Evolutionary conservation across 2,888 invertebrate species (phyloP).

Genomic region (Opisthograptis luteolata): DNA sequence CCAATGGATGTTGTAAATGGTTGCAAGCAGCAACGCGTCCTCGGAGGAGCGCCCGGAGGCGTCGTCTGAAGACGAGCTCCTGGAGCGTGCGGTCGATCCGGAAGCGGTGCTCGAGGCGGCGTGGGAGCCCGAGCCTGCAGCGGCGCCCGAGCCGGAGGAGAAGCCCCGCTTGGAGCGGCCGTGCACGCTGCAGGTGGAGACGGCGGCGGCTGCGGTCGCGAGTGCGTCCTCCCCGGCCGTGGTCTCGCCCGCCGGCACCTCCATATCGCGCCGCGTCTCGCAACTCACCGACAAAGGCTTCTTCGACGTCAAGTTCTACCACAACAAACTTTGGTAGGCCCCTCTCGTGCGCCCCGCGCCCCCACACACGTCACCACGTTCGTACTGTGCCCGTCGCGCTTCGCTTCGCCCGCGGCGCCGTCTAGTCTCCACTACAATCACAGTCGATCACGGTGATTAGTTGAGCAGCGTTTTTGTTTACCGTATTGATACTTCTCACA

Average conservation of each 20-base stretch:
- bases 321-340: conserved; percentile 90
- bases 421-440: no score
- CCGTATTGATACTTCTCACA: not conserved
- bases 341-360: not conserved
- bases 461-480: no score
- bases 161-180: conserved; percentile 17
- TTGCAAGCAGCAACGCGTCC: conserved; percentile 16
- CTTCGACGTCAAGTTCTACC: conserved; percentile 91
- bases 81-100: conserved; percentile 1
- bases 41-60: not conserved
- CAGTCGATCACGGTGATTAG: not conserved
- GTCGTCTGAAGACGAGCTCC: conserved; percentile 6
- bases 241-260: conserved; percentile 43
- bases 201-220: conserved; percentile 21
- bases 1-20: conserved; percentile 11
- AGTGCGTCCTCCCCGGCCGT: conserved; percentile 28
- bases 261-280: conserved; percentile 54
- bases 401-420: not conserved
- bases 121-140: conserved; percentile 12
- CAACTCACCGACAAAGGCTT: conserved; percentile 87
- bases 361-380: conserved; percentile 2
- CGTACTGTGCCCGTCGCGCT: not conserved
- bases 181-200: conserved; percentile 14
- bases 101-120: conserved; percentile 17
- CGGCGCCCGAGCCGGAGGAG: conserved; percentile 20